Evolutionary conservation across 2,113 vertebrate genomes (phyloP).

Genomic region (Procavia capensis): DNA sequence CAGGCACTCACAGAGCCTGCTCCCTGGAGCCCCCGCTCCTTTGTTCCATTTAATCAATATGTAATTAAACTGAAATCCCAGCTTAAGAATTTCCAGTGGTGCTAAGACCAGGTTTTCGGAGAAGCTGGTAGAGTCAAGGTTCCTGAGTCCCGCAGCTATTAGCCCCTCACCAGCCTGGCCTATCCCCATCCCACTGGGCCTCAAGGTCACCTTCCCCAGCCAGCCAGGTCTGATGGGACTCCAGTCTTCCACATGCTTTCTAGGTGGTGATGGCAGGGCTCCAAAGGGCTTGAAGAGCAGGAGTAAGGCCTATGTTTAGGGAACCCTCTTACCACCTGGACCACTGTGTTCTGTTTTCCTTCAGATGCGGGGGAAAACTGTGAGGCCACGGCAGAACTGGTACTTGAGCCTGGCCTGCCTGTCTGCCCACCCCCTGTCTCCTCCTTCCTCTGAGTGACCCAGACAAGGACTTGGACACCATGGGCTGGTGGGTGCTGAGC

Average conservation of each 20-base stretch:
- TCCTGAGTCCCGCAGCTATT: constrained; percentile 46
- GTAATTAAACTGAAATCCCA: constrained; percentile 82
- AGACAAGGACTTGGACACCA: background rate
- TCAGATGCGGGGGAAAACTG: background rate
- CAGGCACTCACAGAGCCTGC: constrained; percentile 55
- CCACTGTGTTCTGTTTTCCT: background rate
- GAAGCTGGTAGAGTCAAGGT: constrained; percentile 26
- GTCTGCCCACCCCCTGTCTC: accelerated
- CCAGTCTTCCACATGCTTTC: background rate
- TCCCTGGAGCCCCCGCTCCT: constrained; percentile 61
- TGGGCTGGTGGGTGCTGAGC: background rate
- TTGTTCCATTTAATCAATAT: constrained; percentile 82
- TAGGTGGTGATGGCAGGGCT: background rate
- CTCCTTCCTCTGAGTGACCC: background rate
- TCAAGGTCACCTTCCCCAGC: constrained; percentile 67
- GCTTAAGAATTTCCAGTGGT: constrained; percentile 76
- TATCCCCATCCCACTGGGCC: background rate
- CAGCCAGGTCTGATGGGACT: background rate
- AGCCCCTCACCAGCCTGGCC: constrained; percentile 32
- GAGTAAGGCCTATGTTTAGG: background rate
- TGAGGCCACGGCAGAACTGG: background rate
- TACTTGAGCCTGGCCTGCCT: background rate
- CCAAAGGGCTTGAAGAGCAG: background rate
- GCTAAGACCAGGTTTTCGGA: constrained; percentile 61
- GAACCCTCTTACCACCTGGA: too few species aligned